Conservation (phyloP, 64 coral and sea anemone species). For the Pachyseris speciosa region DNA sequence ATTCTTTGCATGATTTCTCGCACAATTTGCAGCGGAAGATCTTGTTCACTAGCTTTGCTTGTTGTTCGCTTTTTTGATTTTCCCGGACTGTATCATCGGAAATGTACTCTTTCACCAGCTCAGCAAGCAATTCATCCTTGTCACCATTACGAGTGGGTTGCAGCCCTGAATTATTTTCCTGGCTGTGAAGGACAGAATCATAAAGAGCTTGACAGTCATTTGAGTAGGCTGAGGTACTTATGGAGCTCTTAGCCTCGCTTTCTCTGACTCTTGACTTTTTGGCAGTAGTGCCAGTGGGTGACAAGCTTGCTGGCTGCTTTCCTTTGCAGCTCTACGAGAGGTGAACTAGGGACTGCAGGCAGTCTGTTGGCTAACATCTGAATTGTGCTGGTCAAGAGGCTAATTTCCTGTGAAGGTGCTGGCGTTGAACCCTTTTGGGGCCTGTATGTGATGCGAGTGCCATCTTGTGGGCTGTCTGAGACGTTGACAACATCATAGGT, state of each 20-base stretch:
- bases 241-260: not conserved
- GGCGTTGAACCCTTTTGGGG: too few species aligned
- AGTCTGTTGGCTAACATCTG: constrained; percentile 3
- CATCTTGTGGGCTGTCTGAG: too few species aligned
- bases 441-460: too few species aligned
- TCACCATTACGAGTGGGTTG: not conserved
- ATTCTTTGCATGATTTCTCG: constrained; percentile 26
- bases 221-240: not conserved
- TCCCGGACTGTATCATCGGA: constrained; percentile 11
- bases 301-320: not conserved
- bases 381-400: constrained; percentile 1
- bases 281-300: not conserved
- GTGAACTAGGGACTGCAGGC: not conserved
- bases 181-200: not conserved
- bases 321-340: not conserved
- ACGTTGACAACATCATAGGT: too few species aligned
- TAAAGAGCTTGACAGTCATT: not conserved
- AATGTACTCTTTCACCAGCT: constrained; percentile 21
- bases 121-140: constrained; percentile 1
- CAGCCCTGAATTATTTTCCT: not conserved
- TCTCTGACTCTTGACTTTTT: not conserved
- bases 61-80: constrained; percentile 15
- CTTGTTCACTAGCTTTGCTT: constrained; percentile 8
- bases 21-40: constrained; percentile 8
- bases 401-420: not conserved